Conservation (phyloP, 2,797 vertebrate species). For the Diglossa cyanea region DNA sequence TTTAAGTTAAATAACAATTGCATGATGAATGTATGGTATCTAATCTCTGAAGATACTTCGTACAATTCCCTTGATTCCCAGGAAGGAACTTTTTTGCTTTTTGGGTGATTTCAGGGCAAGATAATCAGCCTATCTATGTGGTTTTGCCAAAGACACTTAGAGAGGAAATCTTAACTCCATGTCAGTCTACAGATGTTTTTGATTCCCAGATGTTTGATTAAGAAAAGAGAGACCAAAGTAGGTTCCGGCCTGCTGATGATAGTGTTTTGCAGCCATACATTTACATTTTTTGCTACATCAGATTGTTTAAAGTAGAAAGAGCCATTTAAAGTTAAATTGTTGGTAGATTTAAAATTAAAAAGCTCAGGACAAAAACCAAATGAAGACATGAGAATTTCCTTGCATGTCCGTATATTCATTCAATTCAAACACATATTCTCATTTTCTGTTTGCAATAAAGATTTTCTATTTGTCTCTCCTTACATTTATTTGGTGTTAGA, state of each 20-base stretch:
- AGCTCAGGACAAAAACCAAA: background rate
- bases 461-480: background rate
- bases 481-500: background rate
- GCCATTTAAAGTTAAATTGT: constrained; percentile 23
- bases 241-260: constrained; percentile 40
- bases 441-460: background rate
- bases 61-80: background rate
- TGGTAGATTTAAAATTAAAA: background rate
- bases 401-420: background rate
- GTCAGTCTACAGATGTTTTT: constrained; percentile 31
- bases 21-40: background rate
- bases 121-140: background rate
- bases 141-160: background rate
- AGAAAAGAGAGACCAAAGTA: constrained; percentile 30
- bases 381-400: background rate
- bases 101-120: background rate
- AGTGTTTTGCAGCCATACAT: constrained; percentile 30
- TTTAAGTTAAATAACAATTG: background rate
- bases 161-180: background rate
- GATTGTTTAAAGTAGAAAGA: constrained; percentile 29
- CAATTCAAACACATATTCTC: background rate
- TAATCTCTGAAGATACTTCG: background rate
- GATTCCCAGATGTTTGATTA: constrained; percentile 54
- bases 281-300: constrained; percentile 31
- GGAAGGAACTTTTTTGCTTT: background rate